Percentiles rank a stretch among this genome's conserved stretches.
Conservation (phyloP, 2,113 vertebrate genomes). For the Acanthochromis polyacanthus region DNA sequence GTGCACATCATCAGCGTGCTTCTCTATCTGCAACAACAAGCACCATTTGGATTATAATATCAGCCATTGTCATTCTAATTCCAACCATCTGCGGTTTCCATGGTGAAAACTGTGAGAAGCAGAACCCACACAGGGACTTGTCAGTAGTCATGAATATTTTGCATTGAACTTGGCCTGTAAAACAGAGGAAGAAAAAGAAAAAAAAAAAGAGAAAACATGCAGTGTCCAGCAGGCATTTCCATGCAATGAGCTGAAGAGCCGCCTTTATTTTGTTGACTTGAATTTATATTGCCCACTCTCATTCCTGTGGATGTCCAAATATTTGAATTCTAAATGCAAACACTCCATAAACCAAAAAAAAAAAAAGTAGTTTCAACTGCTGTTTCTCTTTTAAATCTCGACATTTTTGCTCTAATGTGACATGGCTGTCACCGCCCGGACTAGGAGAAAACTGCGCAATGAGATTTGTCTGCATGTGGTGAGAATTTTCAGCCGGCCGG, state of each 20-base stretch:
- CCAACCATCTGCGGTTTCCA: slow-evolving; percentile 73
- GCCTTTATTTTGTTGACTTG: slow-evolving; percentile 31
- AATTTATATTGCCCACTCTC: slow-evolving; percentile 29
- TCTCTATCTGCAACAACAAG: slow-evolving; percentile 48
- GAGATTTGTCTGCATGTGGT: neutral
- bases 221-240: slow-evolving; percentile 28
- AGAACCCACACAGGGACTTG: slow-evolving; percentile 62
- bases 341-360: slow-evolving; percentile 2
- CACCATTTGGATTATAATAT: slow-evolving; percentile 61
- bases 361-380: slow-evolving; percentile 13
- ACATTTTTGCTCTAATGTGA: slow-evolving; percentile 34
- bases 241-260: slow-evolving; percentile 19
- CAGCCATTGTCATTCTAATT: slow-evolving; percentile 71
- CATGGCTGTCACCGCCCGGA: neutral
- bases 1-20: slow-evolving; percentile 27
- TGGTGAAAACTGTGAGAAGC: slow-evolving; percentile 70
- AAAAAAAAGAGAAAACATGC: slow-evolving; percentile 4
- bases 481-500: slow-evolving; percentile 30
- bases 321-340: slow-evolving; percentile 20
- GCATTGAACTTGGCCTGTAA: slow-evolving; percentile 50
- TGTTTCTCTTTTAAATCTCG: slow-evolving; percentile 12
- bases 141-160: slow-evolving; percentile 68
- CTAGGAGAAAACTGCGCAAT: slow-evolving; percentile 23
- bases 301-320: slow-evolving; percentile 29
- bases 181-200: slow-evolving; percentile 8